Evolutionary conservation across 2,888 invertebrate genomes (phyloP).

Genomic region (Ichneumoninae sp.): DNA sequence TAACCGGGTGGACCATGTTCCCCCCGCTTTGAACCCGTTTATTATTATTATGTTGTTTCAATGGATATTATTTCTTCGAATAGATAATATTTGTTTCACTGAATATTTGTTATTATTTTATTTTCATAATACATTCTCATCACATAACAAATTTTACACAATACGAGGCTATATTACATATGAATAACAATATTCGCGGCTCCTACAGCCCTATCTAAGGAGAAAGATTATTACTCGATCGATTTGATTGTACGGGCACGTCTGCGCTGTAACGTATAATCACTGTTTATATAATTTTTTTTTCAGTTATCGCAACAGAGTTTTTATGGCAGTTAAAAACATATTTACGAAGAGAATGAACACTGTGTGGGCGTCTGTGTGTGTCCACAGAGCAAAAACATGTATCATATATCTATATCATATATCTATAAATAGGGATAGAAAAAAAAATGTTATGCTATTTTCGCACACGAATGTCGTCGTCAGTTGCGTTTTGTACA

Average conservation of each 20-base stretch:
- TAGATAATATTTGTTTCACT: too few relatives aligned
- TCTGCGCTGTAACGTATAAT: constrained; percentile 10
- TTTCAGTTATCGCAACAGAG: constrained; percentile 33
- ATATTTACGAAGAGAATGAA: constrained; percentile 38
- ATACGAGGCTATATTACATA: constrained; percentile 45
- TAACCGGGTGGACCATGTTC: too few relatives aligned
- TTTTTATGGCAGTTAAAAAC: constrained; percentile 62
- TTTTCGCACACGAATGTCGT: constrained; percentile 50
- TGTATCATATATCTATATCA: constrained; percentile 2
- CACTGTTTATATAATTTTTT: constrained; percentile 13
- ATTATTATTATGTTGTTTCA: too few relatives aligned
- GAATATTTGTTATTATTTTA: not conserved
- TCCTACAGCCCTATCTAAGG: not conserved
- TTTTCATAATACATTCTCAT: constrained; percentile 29
- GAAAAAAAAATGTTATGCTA: constrained; percentile 7
- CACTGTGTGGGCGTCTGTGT: constrained; percentile 5
- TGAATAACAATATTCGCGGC: constrained; percentile 10
- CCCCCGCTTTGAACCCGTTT: too few relatives aligned
- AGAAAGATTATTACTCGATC: constrained; percentile 2
- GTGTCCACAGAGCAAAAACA: constrained; percentile 6
- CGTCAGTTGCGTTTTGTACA: constrained; percentile 23
- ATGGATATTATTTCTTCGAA: too few relatives aligned
- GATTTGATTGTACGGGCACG: not conserved
- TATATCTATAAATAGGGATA: constrained; percentile 27
- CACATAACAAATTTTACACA: constrained; percentile 15